These are phyloP conservation scores for Sarcophaga carnaria DNA, from an alignment of 2,888 invertebrate genomes.

Conservation along the genomic window DNA sequence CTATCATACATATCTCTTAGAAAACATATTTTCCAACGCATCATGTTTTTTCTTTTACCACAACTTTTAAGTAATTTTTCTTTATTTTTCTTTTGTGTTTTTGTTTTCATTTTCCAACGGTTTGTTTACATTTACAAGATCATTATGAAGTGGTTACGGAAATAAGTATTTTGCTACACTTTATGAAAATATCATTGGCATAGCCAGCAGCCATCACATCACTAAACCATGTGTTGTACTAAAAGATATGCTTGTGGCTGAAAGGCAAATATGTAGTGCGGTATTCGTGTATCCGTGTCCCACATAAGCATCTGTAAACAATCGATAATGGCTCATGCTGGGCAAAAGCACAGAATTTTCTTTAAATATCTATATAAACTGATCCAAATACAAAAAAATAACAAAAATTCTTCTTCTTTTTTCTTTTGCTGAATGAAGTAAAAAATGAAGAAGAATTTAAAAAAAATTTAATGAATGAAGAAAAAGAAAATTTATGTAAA, in stretches of 20 bases:
- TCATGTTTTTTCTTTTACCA: not conserved
- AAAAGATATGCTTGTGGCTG: not conserved
- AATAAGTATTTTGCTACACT: conserved; percentile 54
- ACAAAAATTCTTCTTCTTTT: not conserved
- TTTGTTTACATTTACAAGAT: conserved; percentile 44
- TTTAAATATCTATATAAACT: conserved; percentile 14
- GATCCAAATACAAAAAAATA: conserved; percentile 42
- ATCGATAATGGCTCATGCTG: conserved; percentile 28
- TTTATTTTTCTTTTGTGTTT: not conserved
- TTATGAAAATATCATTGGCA: not conserved
- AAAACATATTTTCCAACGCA: not conserved
- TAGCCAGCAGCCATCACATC: not conserved
- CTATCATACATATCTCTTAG: no score
- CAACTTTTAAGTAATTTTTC: conserved; percentile 2
- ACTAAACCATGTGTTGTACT: not conserved
- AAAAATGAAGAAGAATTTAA: conserved; percentile 5
- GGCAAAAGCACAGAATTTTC: conserved; percentile 14
- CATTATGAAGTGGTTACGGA: conserved; percentile 56
- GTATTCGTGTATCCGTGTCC: not conserved
- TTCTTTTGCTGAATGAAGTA: not conserved
- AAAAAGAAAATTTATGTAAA: conserved; percentile 38
- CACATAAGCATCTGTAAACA: conserved; percentile 42
- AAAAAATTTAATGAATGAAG: not conserved
- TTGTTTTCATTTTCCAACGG: no score
- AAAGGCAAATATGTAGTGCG: no score